Conservation (phyloP, 2,888 invertebrate genomes). For the Perdita meconis region DNA sequence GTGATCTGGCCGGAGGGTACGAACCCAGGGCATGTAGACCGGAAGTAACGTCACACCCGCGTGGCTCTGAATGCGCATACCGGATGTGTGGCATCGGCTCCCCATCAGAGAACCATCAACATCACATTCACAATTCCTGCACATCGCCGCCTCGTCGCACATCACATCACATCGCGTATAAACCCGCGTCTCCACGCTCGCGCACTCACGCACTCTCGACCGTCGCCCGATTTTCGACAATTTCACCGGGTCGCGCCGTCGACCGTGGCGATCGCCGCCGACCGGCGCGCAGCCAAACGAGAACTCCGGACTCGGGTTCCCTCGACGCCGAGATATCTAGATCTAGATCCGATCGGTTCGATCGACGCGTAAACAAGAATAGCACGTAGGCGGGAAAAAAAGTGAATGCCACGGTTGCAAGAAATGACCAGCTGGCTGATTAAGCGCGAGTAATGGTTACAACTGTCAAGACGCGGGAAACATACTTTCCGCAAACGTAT, state of each 20-base stretch:
- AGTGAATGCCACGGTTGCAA: constrained; percentile 3
- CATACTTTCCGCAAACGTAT: constrained; percentile 4
- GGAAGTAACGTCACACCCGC: constrained; percentile 85
- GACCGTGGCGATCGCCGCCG: constrained; percentile 45
- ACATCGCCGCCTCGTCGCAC: constrained; percentile 78
- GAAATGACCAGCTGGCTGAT: neutral
- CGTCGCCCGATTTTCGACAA: constrained; percentile 47
- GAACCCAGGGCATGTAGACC: constrained; percentile 82
- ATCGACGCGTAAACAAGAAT: neutral
- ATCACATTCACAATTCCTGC: constrained; percentile 82
- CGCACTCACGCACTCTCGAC: constrained; percentile 26
- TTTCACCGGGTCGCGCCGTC: constrained; percentile 42
- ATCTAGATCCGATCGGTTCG: neutral
- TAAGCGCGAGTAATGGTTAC: neutral
- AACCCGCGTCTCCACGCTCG: constrained; percentile 41
- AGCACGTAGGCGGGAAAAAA: neutral
- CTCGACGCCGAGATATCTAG: no score
- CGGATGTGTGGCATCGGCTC: constrained; percentile 85
- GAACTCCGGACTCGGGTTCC: no score
- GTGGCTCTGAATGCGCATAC: constrained; percentile 84
- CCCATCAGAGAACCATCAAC: constrained; percentile 84
- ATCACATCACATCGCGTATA: constrained; percentile 73
- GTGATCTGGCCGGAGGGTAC: constrained; percentile 77
- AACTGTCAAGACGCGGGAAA: neutral
- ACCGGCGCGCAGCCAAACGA: constrained; percentile 52